Conservation (phyloP, 2,113 vertebrate genomes). For the Scopus umbretta region DNA sequence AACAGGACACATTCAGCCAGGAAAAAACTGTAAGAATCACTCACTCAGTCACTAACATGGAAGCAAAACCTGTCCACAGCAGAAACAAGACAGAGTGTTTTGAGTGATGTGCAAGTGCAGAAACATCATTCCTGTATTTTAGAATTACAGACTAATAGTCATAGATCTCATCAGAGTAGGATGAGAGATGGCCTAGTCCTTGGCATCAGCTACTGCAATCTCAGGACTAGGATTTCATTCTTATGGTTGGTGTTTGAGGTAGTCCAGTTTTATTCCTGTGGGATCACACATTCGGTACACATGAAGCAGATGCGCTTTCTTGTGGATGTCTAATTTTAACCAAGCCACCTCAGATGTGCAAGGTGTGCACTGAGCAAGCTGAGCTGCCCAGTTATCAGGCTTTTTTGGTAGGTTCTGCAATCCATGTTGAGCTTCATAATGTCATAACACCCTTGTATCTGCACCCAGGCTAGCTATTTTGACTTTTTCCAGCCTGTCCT, state of each 20-base stretch:
- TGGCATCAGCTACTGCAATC: not conserved
- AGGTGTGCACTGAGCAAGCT: too few relatives aligned
- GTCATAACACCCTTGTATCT: not conserved
- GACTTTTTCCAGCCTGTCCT: not conserved
- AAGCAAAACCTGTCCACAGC: not conserved
- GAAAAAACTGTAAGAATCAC: not conserved
- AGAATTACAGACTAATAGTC: not conserved
- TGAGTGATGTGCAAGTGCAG: not conserved
- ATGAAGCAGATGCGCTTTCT: not conserved
- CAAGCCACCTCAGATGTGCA: not conserved
- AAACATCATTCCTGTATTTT: not conserved
- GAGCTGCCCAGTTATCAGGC: not conserved
- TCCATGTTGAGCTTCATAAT: not conserved
- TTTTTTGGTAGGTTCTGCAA: not conserved
- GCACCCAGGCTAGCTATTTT: not conserved
- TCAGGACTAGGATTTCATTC: not conserved
- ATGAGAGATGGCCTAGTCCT: not conserved
- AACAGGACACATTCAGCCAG: not conserved
- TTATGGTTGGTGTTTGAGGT: not conserved
- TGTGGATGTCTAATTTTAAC: not conserved
- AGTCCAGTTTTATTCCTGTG: not conserved
- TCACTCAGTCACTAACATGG: not conserved
- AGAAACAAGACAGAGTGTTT: not conserved
- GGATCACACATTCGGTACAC: not conserved
- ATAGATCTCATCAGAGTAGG: not conserved